These are phyloP conservation scores for Aplochiton taeniatus DNA, from an alignment of 2,797 vertebrate genomes.

Conservation along the genomic window DNA sequence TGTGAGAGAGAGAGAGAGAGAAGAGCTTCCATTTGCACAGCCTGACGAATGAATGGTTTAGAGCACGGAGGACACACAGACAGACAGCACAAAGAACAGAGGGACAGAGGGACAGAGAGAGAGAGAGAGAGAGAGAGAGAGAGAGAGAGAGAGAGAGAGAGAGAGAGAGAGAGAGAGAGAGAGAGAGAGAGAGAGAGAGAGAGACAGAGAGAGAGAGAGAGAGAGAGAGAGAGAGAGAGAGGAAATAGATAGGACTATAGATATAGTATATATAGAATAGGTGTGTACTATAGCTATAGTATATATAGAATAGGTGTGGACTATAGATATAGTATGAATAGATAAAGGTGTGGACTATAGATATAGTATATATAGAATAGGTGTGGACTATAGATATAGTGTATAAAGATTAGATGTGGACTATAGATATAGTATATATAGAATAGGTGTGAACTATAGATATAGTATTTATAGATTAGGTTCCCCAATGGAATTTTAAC, in stretches of 20 bases:
- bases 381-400: too few species aligned
- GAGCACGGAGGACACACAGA: background rate
- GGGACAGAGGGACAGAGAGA: background rate
- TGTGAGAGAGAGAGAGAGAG: background rate
- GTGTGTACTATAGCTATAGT: too few species aligned
- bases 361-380: too few species aligned
- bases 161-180: constrained; percentile 21
- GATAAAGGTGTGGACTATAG: too few species aligned
- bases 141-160: background rate
- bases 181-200: constrained; percentile 14
- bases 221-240: constrained; percentile 27
- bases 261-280: too few species aligned
- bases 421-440: too few species aligned
- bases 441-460: too few species aligned
- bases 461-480: too few species aligned
- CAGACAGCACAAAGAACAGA: background rate
- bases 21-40: constrained; percentile 10
- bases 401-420: too few species aligned
- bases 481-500: background rate
- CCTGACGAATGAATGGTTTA: background rate
- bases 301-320: too few species aligned
- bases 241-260: constrained; percentile 15
- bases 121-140: too few species aligned
- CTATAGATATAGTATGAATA: too few species aligned
- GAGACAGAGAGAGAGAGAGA: constrained; percentile 10